A percentile compares a stretch with the other conserved stretches of the same genome.
These are phyloP conservation scores for Pyrgilauda ruficollis DNA, from an alignment of 2,113 vertebrate genomes.

Conservation along the genomic window DNA sequence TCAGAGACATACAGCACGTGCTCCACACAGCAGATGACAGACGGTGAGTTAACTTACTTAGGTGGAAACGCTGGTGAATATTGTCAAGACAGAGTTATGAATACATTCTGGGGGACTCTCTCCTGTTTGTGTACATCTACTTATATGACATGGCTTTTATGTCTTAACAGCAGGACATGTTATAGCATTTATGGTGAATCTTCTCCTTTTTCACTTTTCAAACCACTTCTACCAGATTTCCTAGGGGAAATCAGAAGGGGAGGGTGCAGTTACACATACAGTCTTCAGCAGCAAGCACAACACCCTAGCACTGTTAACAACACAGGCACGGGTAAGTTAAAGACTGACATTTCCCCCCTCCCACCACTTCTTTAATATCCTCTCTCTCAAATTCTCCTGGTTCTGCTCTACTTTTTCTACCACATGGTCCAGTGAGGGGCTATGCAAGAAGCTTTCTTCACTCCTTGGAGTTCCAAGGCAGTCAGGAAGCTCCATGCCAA, in stretches of 20 bases:
- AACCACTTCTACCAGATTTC: not conserved
- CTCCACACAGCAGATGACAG: not conserved
- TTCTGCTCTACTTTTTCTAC: not conserved
- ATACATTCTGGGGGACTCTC: not conserved
- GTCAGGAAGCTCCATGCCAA: not conserved
- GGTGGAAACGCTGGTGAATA: not conserved
- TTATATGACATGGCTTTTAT: not conserved
- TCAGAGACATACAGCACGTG: not conserved
- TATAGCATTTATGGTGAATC: not conserved
- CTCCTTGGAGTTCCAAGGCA: not conserved
- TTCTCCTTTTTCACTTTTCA: not conserved
- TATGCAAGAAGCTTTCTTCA: not conserved
- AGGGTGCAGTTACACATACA: not conserved
- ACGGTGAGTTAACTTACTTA: not conserved
- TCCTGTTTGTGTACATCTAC: not conserved
- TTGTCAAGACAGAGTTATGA: not conserved
- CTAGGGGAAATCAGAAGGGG: not conserved
- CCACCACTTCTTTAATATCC: rapidly evolving
- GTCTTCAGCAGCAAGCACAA: not conserved
- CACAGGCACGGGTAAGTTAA: not conserved
- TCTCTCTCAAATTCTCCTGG: not conserved
- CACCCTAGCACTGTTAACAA: not conserved
- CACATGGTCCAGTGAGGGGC: rapidly evolving
- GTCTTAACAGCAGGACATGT: not conserved
- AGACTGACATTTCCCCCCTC: rapidly evolving